Percentiles rank a stretch among this genome's conserved stretches.
These are phyloP conservation scores for Pelagia noctiluca DNA, from an alignment of 30 jellyfish, hydroid and myxozoan species.

Conservation along the genomic window DNA sequence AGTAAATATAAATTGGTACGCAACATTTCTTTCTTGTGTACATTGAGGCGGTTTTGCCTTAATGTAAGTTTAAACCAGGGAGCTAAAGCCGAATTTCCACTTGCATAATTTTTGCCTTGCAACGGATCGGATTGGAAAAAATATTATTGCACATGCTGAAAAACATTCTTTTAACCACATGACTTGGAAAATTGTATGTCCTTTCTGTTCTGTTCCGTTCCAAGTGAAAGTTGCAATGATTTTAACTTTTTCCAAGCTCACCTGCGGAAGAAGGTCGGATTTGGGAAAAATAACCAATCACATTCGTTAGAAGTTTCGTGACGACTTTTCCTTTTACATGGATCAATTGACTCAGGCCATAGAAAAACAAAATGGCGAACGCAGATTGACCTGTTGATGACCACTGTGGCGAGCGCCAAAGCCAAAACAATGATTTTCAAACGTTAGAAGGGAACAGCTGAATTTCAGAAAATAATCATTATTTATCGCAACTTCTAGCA, in stretches of 20 bases:
- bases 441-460: neutral
- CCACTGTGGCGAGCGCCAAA: too few relatives aligned
- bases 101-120: neutral
- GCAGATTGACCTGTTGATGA: too few relatives aligned
- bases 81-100: neutral
- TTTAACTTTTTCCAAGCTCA: neutral
- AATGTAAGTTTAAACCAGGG: too few relatives aligned
- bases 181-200: neutral
- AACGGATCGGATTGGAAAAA: neutral
- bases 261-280: neutral
- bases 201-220: neutral
- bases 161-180: neutral
- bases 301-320: neutral
- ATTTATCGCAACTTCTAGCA: too few relatives aligned
- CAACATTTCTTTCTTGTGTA: too few relatives aligned
- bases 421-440: neutral
- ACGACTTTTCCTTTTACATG: neutral
- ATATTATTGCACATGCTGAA: neutral
- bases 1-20: too few relatives aligned
- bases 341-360: neutral
- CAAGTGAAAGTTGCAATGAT: neutral
- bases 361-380: neutral
- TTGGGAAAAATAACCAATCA: neutral
- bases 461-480: too few relatives aligned
- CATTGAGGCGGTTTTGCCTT: too few relatives aligned